Conservation (phyloP, 2,113 vertebrate species). For the Crypturellus undulatus region DNA sequence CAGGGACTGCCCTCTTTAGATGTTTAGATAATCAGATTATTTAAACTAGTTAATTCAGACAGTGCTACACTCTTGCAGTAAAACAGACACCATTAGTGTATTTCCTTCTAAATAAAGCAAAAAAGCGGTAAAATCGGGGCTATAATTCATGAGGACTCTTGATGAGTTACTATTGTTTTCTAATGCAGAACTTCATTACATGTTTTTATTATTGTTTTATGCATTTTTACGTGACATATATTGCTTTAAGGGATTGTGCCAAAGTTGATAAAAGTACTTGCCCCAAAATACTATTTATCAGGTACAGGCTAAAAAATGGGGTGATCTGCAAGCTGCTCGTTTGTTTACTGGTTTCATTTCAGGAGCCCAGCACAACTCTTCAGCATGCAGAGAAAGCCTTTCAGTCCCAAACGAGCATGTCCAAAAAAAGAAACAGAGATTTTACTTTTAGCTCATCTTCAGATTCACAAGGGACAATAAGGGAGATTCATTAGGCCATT, state of each 20-base stretch:
- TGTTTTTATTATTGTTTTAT: background rate
- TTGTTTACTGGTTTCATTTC: conserved; percentile 71
- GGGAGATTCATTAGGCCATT: conserved; percentile 99
- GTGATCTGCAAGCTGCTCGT: conserved; percentile 16
- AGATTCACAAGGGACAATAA: conserved; percentile 93
- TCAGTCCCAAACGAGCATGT: conserved; percentile 41
- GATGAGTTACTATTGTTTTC: background rate
- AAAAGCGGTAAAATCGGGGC: background rate
- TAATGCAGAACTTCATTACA: background rate
- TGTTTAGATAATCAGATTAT: background rate
- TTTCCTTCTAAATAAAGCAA: conserved; percentile 49
- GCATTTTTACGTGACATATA: background rate
- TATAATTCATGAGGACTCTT: background rate
- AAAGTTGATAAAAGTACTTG: background rate
- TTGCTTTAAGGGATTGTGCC: background rate
- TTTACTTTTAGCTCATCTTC: conserved; percentile 88
- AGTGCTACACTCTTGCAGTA: background rate
- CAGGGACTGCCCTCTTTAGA: background rate
- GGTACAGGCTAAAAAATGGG: background rate
- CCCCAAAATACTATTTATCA: background rate
- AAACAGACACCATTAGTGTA: background rate
- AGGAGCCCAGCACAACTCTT: conserved; percentile 23
- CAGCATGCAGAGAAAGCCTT: conserved; percentile 45
- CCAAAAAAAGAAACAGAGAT: conserved; percentile 75
- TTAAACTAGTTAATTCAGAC: background rate